phyloP scores from a whole-genome alignment of 2,113 vertebrate species.

The Puffinus mauretanicus region DNA sequence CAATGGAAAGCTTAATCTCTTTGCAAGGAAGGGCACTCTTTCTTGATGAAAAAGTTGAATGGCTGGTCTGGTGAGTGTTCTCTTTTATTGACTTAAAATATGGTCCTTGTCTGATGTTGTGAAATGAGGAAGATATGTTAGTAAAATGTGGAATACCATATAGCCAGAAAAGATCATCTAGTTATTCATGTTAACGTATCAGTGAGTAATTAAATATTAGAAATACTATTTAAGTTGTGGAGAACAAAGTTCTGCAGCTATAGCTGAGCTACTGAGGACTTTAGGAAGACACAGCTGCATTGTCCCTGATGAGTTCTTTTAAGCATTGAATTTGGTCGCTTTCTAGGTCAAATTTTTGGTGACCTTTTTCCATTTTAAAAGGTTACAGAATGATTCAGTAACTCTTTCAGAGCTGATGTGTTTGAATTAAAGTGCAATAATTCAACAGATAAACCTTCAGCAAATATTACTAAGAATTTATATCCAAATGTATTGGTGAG shows the following conservation, averaged over 20 bases:
- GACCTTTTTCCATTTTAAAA: not conserved
- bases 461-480: not conserved
- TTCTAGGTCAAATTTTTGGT: not conserved
- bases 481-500: not conserved
- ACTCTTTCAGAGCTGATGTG: not conserved
- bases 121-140: not conserved
- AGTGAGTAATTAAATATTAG: not conserved
- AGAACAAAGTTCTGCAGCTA: not conserved
- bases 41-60: conserved; percentile 43
- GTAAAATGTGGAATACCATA: not conserved
- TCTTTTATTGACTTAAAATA: not conserved
- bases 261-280: not conserved
- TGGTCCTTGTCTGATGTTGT: not conserved
- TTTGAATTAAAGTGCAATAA: not conserved
- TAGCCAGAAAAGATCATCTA: not conserved
- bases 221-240: not conserved
- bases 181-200: not conserved
- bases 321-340: not conserved
- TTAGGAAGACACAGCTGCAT: not conserved
- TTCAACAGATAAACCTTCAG: not conserved
- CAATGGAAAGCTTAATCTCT: conserved; percentile 57
- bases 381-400: not conserved
- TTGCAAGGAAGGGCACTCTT: conserved; percentile 40
- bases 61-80: conserved; percentile 61
- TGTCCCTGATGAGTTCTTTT: not conserved